Evolutionary conservation across 1,140 invertebrate genomes (phyloP).

Genomic region (Drosophila orosa): DNA sequence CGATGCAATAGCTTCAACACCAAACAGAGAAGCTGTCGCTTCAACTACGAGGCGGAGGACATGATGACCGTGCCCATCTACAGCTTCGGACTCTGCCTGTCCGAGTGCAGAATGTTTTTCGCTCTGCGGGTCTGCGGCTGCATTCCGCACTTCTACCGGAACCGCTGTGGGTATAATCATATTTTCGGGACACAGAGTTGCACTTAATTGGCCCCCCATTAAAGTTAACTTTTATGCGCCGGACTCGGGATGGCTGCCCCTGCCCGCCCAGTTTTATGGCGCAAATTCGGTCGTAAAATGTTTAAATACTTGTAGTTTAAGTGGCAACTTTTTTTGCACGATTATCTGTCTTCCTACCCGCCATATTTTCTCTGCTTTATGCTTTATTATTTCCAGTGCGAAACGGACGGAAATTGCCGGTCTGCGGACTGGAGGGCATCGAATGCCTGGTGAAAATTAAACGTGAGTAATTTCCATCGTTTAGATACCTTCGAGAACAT

Average conservation of each 20-base stretch:
- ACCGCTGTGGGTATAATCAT: slow-evolving; percentile 70
- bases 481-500: slow-evolving; percentile 26
- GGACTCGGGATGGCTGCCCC: slow-evolving; percentile 38
- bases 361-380: neutral
- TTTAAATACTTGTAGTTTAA: slow-evolving; percentile 68
- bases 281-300: slow-evolving; percentile 67
- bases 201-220: slow-evolving; percentile 73
- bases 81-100: slow-evolving; percentile 87
- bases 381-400: slow-evolving; percentile 78
- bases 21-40: slow-evolving; percentile 87
- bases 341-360: slow-evolving; percentile 20
- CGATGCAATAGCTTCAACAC: slow-evolving; percentile 85
- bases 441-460: slow-evolving; percentile 86
- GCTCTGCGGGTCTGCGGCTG: slow-evolving; percentile 87
- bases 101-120: slow-evolving; percentile 87
- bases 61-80: slow-evolving; percentile 87
- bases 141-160: slow-evolving; percentile 87
- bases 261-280: slow-evolving; percentile 49
- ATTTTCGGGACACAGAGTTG: slow-evolving; percentile 70
- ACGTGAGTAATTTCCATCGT: slow-evolving; percentile 85
- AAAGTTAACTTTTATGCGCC: slow-evolving; percentile 75
- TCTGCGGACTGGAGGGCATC: slow-evolving; percentile 87
- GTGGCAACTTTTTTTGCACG: slow-evolving; percentile 54
- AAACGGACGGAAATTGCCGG: slow-evolving; percentile 77
- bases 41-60: slow-evolving; percentile 87